Conservation (phyloP, 2,113 vertebrate genomes). For the Brachypteracias leptosomus region DNA sequence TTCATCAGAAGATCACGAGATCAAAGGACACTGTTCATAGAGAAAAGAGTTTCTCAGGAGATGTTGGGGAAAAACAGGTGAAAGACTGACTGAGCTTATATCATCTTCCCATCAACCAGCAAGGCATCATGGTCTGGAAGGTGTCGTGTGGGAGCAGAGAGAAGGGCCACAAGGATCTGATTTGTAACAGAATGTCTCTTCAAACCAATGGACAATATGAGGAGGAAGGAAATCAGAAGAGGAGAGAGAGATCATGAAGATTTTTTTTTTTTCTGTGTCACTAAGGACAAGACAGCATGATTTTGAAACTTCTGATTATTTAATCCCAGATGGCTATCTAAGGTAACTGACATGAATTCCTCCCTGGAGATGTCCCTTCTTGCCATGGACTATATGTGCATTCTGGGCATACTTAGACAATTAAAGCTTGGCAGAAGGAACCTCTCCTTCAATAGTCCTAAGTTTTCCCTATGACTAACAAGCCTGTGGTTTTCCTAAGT, state of each 20-base stretch:
- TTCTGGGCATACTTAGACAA: neutral
- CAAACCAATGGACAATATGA: neutral
- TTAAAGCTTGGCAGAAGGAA: neutral
- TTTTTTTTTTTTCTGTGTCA: neutral
- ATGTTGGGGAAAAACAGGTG: neutral
- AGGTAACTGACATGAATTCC: neutral
- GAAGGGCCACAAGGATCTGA: neutral
- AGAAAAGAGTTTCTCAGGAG: neutral
- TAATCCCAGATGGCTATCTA: neutral
- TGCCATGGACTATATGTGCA: neutral
- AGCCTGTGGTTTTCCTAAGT: neutral
- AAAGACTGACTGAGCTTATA: rapidly evolving
- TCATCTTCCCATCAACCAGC: neutral
- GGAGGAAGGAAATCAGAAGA: neutral
- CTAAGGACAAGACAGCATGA: neutral
- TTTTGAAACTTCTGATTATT: neutral
- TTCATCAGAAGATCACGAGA: neutral
- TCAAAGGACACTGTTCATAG: neutral
- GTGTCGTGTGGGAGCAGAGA: neutral
- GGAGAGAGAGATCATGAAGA: neutral
- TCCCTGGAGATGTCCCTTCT: neutral
- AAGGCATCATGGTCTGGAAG: neutral
- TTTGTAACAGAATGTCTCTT: neutral
- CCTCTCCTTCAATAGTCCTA: neutral
- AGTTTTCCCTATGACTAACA: neutral